phyloP scores from a whole-genome alignment of 2,888 invertebrate genomes.

The Philopedon plagiatum region DNA sequence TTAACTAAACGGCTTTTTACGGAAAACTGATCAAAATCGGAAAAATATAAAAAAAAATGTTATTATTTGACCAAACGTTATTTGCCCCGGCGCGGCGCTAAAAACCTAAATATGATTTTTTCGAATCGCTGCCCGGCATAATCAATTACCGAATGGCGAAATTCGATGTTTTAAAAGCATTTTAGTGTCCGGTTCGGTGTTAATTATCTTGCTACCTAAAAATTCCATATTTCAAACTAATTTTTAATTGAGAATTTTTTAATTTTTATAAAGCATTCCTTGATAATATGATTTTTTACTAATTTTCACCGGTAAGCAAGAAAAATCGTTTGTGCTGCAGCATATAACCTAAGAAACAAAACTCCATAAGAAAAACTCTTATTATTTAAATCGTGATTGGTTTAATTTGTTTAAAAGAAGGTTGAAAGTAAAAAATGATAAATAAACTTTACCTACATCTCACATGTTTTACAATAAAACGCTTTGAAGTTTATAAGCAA shows the following conservation, averaged over 20 bases:
- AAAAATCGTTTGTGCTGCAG: too few species aligned
- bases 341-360: too few species aligned
- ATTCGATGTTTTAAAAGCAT: slow-evolving; percentile 43
- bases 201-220: slow-evolving; percentile 20
- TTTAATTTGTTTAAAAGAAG: too few species aligned
- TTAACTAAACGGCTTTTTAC: slow-evolving; percentile 9
- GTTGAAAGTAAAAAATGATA: too few species aligned
- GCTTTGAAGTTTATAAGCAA: too few species aligned
- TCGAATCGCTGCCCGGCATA: slow-evolving; percentile 33
- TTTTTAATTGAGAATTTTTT: background rate
- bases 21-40: slow-evolving; percentile 29
- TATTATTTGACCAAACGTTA: slow-evolving; percentile 33
- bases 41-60: slow-evolving; percentile 25
- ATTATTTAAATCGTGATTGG: too few species aligned
- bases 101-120: slow-evolving; percentile 37
- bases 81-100: slow-evolving; percentile 21
- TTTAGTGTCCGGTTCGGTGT: slow-evolving; percentile 29
- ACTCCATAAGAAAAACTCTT: too few species aligned
- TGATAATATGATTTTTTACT: too few species aligned
- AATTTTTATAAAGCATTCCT: too few species aligned
- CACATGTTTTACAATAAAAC: too few species aligned
- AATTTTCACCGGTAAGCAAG: too few species aligned
- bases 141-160: slow-evolving; percentile 29
- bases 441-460: too few species aligned
- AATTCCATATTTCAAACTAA: slow-evolving; percentile 12